Evolutionary conservation across 2,888 invertebrate species (phyloP).

Genomic region (Leptodirus hochenwartii): DNA sequence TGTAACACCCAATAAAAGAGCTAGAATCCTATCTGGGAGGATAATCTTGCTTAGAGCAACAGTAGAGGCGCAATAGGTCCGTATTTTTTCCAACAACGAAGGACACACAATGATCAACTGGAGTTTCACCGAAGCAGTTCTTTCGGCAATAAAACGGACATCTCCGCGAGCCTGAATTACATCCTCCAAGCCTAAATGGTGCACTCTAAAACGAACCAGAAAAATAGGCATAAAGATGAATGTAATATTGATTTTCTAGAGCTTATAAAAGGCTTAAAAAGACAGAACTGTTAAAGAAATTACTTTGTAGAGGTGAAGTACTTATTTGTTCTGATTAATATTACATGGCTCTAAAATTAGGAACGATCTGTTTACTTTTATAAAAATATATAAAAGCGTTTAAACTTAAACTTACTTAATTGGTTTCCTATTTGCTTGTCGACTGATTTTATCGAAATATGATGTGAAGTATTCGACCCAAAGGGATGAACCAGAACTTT

Average conservation of each 20-base stretch:
- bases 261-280: too few relatives aligned
- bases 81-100: slow-evolving; percentile 42
- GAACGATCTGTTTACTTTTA: too few relatives aligned
- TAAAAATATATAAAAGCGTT: not conserved
- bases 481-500: slow-evolving; percentile 57
- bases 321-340: too few relatives aligned
- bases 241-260: not conserved
- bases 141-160: slow-evolving; percentile 33
- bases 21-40: slow-evolving; percentile 53
- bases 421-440: slow-evolving; percentile 54
- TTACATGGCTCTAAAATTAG: too few relatives aligned
- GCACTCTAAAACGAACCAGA: slow-evolving; percentile 36
- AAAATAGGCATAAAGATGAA: not conserved
- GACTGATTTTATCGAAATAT: slow-evolving; percentile 63
- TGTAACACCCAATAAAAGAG: slow-evolving; percentile 63
- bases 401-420: slow-evolving; percentile 43
- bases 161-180: slow-evolving; percentile 30
- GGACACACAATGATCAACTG: slow-evolving; percentile 72
- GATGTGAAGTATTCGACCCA: slow-evolving; percentile 70
- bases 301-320: too few relatives aligned
- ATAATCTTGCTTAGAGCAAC: slow-evolving; percentile 37
- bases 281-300: too few relatives aligned
- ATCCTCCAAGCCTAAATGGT: slow-evolving; percentile 58
- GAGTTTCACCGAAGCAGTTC: slow-evolving; percentile 45
- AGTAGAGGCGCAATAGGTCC: slow-evolving; percentile 34